Base-by-base conservation (phyloP, 2,888 invertebrate species). In the Apamea anceps region DNA sequence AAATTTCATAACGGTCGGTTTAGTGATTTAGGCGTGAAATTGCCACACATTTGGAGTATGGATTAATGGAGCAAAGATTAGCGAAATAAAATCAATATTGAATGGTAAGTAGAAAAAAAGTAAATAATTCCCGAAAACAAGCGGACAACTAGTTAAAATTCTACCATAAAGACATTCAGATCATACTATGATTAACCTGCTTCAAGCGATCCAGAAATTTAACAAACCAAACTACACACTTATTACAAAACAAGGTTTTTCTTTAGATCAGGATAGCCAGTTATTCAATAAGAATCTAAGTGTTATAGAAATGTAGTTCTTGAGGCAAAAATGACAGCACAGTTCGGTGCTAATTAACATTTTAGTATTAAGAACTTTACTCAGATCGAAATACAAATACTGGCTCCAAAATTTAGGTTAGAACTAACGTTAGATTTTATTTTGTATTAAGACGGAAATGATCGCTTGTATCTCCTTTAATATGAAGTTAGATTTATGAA, bases 401-500 rank as follows among this genome's bases (percentile, higher is more conserved):
- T 63, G 18, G 4, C 7, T 62, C 28, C 28, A 62, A 62, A 15
- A 62, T 62, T 28, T 62, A 28, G 15, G 28, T 15, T 62, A 28
- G 28, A 62, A 28, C 15, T 62, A 62, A 62, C 18, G 12, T 60
- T n/a, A n/a, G 5, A 60, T n/a, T 57, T 25, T 57, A 10, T 60
- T 60, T 60, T 60, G n/a, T 2, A 62, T 32, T 32, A 63, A 32
- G 18, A 18, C 32, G 63, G 63, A 60, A 60, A 73, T 37, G 18
- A 48, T 54, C 1, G 6, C 12, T 51, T 66, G 62, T 66, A n/a
- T 60, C 70, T 54, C 32, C 28, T 66, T 1, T 3, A 74, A 37
- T 63, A 65, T 65, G 18, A 60, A 85, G 37, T 54, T 67, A 77
- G 63, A 86, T 81, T 75, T 81, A 71, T 73, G 51, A 65, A 75